These are phyloP conservation scores for Neotoma lepida DNA, from an alignment of 2,113 vertebrate species.

Conservation along the genomic window DNA sequence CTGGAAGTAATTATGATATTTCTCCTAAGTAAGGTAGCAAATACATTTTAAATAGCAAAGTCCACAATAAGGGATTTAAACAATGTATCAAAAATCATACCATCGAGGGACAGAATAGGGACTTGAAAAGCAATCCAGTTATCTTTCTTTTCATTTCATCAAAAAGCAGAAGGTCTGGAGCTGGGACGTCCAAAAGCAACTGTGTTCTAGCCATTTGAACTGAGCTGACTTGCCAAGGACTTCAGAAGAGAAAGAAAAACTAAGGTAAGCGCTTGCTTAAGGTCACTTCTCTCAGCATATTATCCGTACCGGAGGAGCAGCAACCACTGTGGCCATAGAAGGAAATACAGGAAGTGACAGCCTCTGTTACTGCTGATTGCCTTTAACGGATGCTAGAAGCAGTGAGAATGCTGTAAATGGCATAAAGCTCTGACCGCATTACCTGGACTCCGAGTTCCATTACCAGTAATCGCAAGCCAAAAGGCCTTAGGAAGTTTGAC, in stretches of 20 bases:
- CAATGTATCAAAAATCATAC: neutral
- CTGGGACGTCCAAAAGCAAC: neutral
- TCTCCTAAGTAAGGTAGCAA: neutral
- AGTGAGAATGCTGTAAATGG: neutral
- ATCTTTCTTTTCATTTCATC: neutral
- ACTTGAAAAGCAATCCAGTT: neutral
- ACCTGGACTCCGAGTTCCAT: neutral
- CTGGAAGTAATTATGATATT: neutral
- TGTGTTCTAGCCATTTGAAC: neutral
- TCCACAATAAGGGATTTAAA: neutral
- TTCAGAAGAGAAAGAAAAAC: neutral
- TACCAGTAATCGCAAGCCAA: neutral
- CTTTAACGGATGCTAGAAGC: constrained; percentile 16
- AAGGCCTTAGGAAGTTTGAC: neutral
- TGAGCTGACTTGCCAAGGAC: neutral
- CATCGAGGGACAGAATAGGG: neutral
- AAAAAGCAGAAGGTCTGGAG: neutral
- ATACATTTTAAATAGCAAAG: neutral
- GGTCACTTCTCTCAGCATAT: neutral
- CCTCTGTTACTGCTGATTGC: constrained; percentile 23
- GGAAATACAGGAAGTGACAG: constrained; percentile 58
- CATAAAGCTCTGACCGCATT: neutral
- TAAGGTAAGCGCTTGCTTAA: neutral
- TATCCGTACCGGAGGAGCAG: neutral
- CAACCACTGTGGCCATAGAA: neutral